Evolutionary conservation across 1,140 invertebrate species (phyloP).

Genomic region (Diorhabda carinulata): DNA sequence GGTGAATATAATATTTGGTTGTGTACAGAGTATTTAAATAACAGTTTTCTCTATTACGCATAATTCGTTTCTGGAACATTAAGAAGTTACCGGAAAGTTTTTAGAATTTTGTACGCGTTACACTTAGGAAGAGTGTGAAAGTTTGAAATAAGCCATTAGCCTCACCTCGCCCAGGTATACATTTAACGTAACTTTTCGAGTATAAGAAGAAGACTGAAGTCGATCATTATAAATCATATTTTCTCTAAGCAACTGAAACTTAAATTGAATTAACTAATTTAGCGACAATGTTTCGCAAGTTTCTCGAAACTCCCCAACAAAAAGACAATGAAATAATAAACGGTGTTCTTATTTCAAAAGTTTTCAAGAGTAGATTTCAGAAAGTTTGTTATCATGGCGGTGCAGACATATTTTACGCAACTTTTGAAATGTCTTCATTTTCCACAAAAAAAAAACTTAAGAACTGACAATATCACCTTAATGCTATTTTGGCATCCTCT

Average conservation of each 20-base stretch:
- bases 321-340: conserved; percentile 19
- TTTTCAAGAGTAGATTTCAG: conserved; percentile 3
- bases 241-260: conserved; percentile 6
- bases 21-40: too few species aligned
- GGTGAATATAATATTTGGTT: too few species aligned
- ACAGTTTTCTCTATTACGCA: background rate
- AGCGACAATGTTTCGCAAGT: conserved; percentile 9
- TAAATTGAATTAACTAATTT: conserved; percentile 20
- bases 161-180: background rate
- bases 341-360: conserved; percentile 15
- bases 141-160: background rate
- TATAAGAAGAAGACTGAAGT: background rate
- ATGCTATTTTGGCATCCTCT: conserved; percentile 11
- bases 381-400: conserved; percentile 10
- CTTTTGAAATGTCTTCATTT: conserved; percentile 16
- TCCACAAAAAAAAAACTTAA: background rate
- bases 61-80: background rate
- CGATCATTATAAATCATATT: conserved; percentile 13
- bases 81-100: conserved; percentile 1
- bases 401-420: conserved; percentile 19
- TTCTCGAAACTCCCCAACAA: background rate
- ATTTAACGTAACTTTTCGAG: background rate
- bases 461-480: conserved; percentile 13
- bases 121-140: conserved; percentile 5
- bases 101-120: background rate